Base-by-base conservation (phyloP, 92 coral and sea anemone species). In the Epizoanthus scotinus region DNA sequence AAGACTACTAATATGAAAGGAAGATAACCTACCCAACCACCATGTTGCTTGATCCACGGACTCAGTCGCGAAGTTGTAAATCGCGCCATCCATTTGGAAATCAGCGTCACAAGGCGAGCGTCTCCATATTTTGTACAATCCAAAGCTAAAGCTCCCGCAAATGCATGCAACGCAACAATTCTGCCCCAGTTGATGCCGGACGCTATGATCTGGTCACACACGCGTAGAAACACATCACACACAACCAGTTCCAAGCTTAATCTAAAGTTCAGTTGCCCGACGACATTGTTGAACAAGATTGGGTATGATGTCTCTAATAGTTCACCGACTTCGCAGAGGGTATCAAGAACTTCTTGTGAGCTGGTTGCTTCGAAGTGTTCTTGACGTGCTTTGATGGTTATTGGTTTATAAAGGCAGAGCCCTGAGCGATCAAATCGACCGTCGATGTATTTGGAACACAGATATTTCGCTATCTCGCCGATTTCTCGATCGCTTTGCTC, bases 101-200 rank as follows among this genome's bases (percentile, higher is more conserved):
- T 69, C 73, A 80, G 81, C 13, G 77, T 90, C 17, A 90, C 88
- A 18, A 91, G 86, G 58, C 93, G 85, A 5, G 90, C 84, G 34
- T 89, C 93, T 8, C 90, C 86, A 1, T 86, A 85, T 19, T 91
- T 87, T 27, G 91, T 91, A 62, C 97, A 93, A 66, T 96, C 99
- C 14, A 72, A 71, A 0, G 98, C 98, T 7, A 96, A 83, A 0
- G 98, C 94, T 8, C 88, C 96, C 6, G 99, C 94, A 63, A 96
- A 96, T 14, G 99, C 98, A 82, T 91, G 91, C 84, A 96, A 56
- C 0, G 99, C 94, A 5, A 96, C 86, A 61, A 96, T 93, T 71
- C 93, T 82, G 0, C 92, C 93, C 99, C 99, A 96, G 57, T 78
- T 93, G 9, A 88, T 85, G 0, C 98, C 98, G 1, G 89, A 75